Percentiles rank a stretch among this genome's conserved stretches.
phyloP scores from a whole-genome alignment of 2,797 vertebrate genomes.

The Passerculus sandwichensis region DNA sequence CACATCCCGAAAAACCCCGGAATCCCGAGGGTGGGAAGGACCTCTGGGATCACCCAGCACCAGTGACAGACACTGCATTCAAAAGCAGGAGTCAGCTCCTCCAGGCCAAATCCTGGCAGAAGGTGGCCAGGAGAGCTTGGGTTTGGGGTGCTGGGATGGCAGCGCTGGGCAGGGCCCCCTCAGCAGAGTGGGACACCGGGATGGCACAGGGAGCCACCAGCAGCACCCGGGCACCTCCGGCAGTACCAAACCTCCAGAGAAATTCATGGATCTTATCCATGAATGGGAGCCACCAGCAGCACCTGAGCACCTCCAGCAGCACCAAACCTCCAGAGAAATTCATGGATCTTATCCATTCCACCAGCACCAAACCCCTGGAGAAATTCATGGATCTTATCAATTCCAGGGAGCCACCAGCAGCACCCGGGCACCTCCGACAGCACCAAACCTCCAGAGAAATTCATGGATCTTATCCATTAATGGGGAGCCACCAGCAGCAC shows the following conservation, averaged over 20 bases:
- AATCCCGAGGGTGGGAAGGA: neutral
- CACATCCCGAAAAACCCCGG: accelerated
- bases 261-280: neutral
- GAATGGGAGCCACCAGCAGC: too few species aligned
- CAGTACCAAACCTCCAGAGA: neutral
- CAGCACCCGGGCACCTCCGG: neutral
- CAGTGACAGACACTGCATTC: neutral
- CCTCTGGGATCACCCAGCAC: neutral
- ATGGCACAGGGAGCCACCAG: neutral
- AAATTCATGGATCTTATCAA: neutral
- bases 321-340: neutral
- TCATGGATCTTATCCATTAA: neutral
- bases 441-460: accelerated
- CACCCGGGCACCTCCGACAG: too few species aligned
- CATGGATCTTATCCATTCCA: neutral
- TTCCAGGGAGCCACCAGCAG: too few species aligned
- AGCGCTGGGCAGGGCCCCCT: neutral
- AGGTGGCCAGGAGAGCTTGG: neutral
- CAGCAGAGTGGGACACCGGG: neutral
- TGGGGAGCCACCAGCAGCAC: neutral
- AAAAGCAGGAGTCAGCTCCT: neutral
- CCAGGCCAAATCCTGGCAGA: neutral
- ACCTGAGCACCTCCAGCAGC: too few species aligned
- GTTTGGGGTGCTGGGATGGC: neutral
- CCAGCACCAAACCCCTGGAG: accelerated